phyloP scores from a whole-genome alignment of 1,140 invertebrate genomes.

The Epicauta chinensis region DNA sequence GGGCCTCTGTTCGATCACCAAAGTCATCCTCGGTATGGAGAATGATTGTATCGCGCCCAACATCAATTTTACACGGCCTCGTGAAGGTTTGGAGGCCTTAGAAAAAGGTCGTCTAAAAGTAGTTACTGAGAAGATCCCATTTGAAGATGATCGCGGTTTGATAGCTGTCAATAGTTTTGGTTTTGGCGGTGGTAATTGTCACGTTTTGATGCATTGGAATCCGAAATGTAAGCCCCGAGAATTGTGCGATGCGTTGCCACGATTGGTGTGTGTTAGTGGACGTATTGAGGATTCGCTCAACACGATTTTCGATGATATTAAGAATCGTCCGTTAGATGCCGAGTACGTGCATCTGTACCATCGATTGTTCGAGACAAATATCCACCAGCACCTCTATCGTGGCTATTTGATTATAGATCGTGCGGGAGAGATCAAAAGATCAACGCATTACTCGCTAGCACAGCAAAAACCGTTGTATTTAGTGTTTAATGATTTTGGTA shows the following conservation, averaged over 20 bases:
- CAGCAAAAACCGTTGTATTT: not conserved
- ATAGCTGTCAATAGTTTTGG: slow-evolving; percentile 57
- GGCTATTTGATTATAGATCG: slow-evolving; percentile 51
- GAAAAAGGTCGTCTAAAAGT: slow-evolving; percentile 63
- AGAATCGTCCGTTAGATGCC: slow-evolving; percentile 50
- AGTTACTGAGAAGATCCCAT: slow-evolving; percentile 56
- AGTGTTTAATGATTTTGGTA: not conserved
- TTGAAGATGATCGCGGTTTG: slow-evolving; percentile 52
- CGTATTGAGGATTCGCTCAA: slow-evolving; percentile 62
- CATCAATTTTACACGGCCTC: slow-evolving; percentile 66
- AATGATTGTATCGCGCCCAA: slow-evolving; percentile 70
- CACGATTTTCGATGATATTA: slow-evolving; percentile 58
- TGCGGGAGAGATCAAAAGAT: slow-evolving; percentile 34
- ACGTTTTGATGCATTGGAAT: slow-evolving; percentile 57
- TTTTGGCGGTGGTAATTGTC: slow-evolving; percentile 59
- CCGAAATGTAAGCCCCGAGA: slow-evolving; percentile 48
- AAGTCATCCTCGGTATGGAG: slow-evolving; percentile 72
- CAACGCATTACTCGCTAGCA: not conserved
- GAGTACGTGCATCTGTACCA: slow-evolving; percentile 53
- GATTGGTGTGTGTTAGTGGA: slow-evolving; percentile 58
- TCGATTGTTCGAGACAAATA: slow-evolving; percentile 44
- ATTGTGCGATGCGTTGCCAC: slow-evolving; percentile 47
- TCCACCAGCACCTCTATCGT: slow-evolving; percentile 51
- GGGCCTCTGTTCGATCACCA: slow-evolving; percentile 76
- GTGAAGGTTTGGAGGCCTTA: slow-evolving; percentile 66